These are phyloP conservation scores for Cochlearius cochlearius DNA, from an alignment of 2,113 vertebrate species.

Conservation along the genomic window DNA sequence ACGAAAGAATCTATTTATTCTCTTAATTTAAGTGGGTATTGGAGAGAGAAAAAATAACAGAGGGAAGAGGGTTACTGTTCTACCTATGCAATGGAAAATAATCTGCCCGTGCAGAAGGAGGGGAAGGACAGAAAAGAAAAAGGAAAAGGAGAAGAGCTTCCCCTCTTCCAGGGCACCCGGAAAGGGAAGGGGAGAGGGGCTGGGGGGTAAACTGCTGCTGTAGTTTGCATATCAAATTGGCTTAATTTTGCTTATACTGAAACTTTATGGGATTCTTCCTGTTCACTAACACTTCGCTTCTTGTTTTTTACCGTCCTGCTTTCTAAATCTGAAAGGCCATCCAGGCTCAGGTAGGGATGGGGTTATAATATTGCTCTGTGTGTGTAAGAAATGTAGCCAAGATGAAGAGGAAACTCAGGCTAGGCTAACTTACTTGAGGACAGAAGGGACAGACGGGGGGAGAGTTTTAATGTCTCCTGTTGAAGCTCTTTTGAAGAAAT, in stretches of 20 bases:
- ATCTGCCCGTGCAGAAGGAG: background rate
- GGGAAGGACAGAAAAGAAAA: background rate
- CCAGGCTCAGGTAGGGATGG: background rate
- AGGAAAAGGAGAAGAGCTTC: background rate
- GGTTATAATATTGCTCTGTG: background rate
- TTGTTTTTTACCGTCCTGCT: background rate
- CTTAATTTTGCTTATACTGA: background rate
- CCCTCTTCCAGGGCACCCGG: rapidly evolving
- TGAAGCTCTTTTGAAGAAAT: background rate
- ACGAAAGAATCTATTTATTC: background rate
- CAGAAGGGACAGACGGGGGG: background rate
- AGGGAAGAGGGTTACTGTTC: background rate
- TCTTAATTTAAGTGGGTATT: background rate
- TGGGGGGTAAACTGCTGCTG: background rate
- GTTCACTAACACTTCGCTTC: background rate
- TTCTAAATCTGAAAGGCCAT: background rate
- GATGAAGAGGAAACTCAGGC: background rate
- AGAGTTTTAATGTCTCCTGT: background rate
- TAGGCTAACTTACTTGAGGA: background rate
- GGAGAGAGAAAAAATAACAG: background rate
- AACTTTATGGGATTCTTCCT: background rate
- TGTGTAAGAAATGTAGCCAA: background rate
- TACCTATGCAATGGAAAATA: background rate
- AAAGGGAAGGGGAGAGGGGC: background rate
- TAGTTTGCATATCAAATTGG: background rate